Evolutionary conservation across 2,797 vertebrate genomes (phyloP).

Genomic region (Monodelphis domestica): DNA sequence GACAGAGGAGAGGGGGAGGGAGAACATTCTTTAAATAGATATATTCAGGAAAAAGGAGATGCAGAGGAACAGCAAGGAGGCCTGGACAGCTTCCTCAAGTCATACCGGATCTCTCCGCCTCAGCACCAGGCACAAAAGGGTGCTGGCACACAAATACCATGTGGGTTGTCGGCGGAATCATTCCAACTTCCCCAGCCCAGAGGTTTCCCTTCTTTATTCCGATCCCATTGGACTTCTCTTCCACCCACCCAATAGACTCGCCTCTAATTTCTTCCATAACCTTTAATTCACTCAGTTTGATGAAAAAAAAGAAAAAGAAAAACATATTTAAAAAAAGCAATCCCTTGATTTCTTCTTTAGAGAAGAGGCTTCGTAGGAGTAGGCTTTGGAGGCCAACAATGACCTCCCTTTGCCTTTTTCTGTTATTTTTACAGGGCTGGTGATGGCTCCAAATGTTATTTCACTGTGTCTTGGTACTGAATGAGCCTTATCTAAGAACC

Average conservation of each 20-base stretch:
- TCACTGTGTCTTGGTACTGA: background rate
- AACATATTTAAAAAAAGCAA: background rate
- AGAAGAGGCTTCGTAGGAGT: background rate
- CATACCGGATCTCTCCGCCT: background rate
- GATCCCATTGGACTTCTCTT: background rate
- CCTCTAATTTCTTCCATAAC: background rate
- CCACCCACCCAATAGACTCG: background rate
- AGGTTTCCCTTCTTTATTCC: background rate
- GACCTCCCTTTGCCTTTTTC: constrained; percentile 10
- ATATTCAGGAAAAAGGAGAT: background rate
- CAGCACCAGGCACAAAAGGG: background rate
- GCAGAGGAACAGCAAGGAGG: background rate
- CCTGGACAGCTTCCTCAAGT: background rate
- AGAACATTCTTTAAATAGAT: background rate
- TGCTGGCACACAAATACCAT: background rate
- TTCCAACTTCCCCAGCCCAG: background rate
- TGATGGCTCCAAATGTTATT: background rate
- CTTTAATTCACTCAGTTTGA: constrained; percentile 12
- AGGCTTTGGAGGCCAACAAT: background rate
- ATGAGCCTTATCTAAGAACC: constrained; percentile 20
- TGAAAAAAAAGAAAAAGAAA: constrained; percentile 36
- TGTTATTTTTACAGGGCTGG: constrained; percentile 7
- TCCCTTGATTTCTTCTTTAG: constrained; percentile 35
- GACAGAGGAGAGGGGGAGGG: background rate
- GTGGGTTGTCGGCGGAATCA: background rate